Evolutionary conservation across 1,140 invertebrate species (phyloP).

Genomic region (Paracyclopina nana): DNA sequence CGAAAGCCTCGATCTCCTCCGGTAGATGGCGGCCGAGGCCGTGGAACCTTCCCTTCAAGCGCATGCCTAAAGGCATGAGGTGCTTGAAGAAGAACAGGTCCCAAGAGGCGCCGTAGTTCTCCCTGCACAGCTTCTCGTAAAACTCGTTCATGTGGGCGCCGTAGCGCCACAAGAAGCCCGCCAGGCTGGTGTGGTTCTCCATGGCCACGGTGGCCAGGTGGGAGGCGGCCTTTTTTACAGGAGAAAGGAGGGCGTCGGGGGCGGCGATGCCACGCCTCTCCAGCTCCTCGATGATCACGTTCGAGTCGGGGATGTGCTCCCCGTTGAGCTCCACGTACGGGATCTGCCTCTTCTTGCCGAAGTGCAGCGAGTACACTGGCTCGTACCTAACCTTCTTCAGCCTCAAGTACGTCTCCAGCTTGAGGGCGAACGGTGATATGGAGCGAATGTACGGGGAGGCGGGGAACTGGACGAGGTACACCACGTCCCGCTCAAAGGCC

Average conservation of each 20-base stretch:
- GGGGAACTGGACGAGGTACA: constrained; percentile 82
- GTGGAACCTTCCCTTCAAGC: constrained; percentile 68
- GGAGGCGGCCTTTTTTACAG: constrained; percentile 61
- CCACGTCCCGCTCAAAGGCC: constrained; percentile 73
- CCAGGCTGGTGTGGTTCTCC: constrained; percentile 67
- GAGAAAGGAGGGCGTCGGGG: constrained; percentile 50
- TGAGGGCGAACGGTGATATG: constrained; percentile 70
- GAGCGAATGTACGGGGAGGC: constrained; percentile 67
- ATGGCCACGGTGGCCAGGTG: constrained; percentile 87
- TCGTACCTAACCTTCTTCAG: constrained; percentile 68
- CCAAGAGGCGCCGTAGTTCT: neutral
- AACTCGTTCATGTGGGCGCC: constrained; percentile 20
- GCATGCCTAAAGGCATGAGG: neutral
- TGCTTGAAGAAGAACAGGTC: neutral
- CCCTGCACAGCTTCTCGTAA: constrained; percentile 12
- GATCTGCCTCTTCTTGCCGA: constrained; percentile 58
- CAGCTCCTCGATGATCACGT: constrained; percentile 66
- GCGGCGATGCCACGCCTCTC: constrained; percentile 58
- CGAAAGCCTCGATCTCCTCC: constrained; percentile 72
- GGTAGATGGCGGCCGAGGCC: constrained; percentile 73
- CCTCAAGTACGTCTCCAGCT: constrained; percentile 81
- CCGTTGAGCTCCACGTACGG: constrained; percentile 84
- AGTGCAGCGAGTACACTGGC: constrained; percentile 21
- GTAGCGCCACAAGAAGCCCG: constrained; percentile 1
- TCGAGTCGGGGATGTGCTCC: constrained; percentile 72